These are phyloP conservation scores for Trachemys scripta DNA, from an alignment of 2,113 vertebrate genomes.

Conservation along the genomic window DNA sequence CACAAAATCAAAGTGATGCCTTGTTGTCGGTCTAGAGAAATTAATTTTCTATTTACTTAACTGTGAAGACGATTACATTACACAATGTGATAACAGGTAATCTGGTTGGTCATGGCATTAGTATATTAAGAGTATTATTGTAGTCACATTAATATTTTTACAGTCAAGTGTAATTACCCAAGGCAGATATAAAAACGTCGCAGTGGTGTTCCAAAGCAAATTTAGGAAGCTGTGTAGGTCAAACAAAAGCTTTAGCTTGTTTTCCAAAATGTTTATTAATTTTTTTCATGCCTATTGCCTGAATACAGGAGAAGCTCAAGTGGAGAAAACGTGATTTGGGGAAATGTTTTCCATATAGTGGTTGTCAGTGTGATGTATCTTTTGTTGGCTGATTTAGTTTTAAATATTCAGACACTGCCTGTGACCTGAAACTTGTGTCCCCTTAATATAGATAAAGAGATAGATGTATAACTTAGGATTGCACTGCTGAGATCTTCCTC, in stretches of 20 bases:
- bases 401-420: not conserved
- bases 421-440: too few relatives aligned
- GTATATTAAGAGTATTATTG: not conserved
- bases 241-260: not conserved
- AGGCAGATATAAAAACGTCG: not conserved
- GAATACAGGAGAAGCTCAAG: not conserved
- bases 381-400: not conserved
- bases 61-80: not conserved
- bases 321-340: not conserved
- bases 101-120: not conserved
- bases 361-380: not conserved
- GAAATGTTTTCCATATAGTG: too few relatives aligned
- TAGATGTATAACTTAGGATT: too few relatives aligned
- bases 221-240: not conserved
- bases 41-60: not conserved
- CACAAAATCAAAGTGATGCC: not conserved
- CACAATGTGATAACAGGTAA: not conserved
- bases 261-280: not conserved
- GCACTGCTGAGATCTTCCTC: not conserved
- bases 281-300: slow-evolving; percentile 2
- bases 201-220: not conserved
- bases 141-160: not conserved
- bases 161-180: not conserved
- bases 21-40: not conserved
- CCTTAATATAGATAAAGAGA: too few relatives aligned